Conservation (phyloP, 2,113 vertebrate genomes). For the Anhinga anhinga region DNA sequence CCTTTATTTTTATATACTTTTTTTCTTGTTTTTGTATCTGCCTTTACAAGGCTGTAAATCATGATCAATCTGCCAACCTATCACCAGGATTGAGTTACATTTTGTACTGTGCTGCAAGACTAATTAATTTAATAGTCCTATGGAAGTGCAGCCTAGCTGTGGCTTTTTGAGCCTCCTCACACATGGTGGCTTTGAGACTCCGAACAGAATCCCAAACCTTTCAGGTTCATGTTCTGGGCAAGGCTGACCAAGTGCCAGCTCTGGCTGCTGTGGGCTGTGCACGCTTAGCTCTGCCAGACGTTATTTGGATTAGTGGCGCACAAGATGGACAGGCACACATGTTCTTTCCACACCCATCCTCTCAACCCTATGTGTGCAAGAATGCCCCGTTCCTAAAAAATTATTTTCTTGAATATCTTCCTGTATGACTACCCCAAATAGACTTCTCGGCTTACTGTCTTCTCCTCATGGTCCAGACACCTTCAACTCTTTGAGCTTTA, state of each 20-base stretch:
- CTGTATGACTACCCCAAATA: neutral
- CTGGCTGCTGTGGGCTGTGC: neutral
- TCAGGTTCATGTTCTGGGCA: slow-evolving; percentile 4
- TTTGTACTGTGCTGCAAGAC: neutral
- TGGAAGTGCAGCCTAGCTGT: neutral
- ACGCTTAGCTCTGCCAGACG: neutral
- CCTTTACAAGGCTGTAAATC: slow-evolving; percentile 44
- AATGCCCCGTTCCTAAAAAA: neutral
- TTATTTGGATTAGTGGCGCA: neutral
- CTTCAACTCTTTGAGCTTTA: neutral
- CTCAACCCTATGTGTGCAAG: neutral
- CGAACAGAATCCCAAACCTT: neutral
- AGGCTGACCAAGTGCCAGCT: neutral
- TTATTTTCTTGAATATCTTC: neutral
- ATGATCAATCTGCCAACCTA: slow-evolving; percentile 26
- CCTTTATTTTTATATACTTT: neutral
- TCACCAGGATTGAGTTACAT: slow-evolving; percentile 41
- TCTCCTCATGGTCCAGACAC: neutral
- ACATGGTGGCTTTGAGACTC: neutral
- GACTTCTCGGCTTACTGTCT: neutral
- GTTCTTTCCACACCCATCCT: neutral
- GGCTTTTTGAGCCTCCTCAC: neutral
- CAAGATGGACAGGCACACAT: neutral
- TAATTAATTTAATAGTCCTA: slow-evolving; percentile 35
- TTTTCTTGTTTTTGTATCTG: neutral